Percentiles rank a stretch among this genome's conserved stretches.
Evolutionary conservation across 2,113 vertebrate genomes (phyloP).

Genomic region (Paralichthys olivaceus): DNA sequence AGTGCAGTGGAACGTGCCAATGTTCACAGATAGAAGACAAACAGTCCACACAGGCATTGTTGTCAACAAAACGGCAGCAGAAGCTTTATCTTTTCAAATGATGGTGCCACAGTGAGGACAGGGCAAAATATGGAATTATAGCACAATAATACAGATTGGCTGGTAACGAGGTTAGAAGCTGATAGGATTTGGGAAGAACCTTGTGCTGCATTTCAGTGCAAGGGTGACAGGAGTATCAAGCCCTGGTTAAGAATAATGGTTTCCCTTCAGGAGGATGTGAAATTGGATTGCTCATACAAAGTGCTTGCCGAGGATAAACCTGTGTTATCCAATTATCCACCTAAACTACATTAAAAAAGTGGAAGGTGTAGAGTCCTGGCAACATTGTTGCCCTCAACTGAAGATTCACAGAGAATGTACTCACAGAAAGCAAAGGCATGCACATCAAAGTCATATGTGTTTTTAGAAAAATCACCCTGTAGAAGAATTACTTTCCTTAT

Average conservation of each 20-base stretch:
- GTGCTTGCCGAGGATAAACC: conserved; percentile 87
- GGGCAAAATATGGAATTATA: conserved; percentile 83
- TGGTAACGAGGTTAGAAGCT: conserved; percentile 85
- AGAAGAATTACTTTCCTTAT: not conserved
- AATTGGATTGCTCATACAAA: conserved; percentile 89
- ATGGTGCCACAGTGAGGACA: conserved; percentile 79
- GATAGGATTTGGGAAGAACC: conserved; percentile 84
- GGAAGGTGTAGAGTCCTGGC: conserved; percentile 78
- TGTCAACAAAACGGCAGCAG: conserved; percentile 69
- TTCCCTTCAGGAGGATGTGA: conserved; percentile 86
- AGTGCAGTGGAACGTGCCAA: conserved; percentile 57
- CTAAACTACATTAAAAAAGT: conserved; percentile 83
- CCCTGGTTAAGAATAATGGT: conserved; percentile 86
- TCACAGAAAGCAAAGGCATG: conserved; percentile 18
- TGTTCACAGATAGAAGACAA: conserved; percentile 70
- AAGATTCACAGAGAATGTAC: conserved; percentile 56
- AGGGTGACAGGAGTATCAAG: conserved; percentile 83
- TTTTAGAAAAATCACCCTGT: conserved; percentile 27
- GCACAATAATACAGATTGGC: conserved; percentile 86
- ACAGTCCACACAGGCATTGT: conserved; percentile 65
- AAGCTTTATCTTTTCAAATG: conserved; percentile 73
- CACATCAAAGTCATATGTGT: conserved; percentile 21
- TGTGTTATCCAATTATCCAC: conserved; percentile 87
- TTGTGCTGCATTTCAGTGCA: conserved; percentile 78
- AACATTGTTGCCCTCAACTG: conserved; percentile 71